phyloP scores from a whole-genome alignment of 2,797 vertebrate genomes.

The Acropternis orthonyx region DNA sequence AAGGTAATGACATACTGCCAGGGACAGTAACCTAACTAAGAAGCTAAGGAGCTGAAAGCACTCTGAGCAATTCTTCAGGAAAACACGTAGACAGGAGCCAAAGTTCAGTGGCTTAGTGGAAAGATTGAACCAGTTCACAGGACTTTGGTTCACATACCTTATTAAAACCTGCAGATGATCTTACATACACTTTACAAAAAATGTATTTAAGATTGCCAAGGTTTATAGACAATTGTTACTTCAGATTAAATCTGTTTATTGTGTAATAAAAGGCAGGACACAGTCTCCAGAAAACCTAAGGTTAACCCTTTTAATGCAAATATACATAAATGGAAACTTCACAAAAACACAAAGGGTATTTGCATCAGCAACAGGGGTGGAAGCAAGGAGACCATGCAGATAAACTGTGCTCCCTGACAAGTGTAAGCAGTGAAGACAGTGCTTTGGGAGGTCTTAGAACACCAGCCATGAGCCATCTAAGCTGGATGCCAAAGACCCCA shows the following conservation, averaged over 20 bases:
- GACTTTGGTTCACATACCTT: neutral
- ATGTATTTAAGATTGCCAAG: neutral
- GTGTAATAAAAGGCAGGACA: neutral
- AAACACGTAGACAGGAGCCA: neutral
- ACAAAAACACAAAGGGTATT: neutral
- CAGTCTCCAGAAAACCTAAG: neutral
- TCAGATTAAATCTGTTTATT: neutral
- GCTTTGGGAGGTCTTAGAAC: neutral
- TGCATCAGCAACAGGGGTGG: neutral
- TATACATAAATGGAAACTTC: neutral
- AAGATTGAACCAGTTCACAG: neutral
- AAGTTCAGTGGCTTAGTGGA: neutral
- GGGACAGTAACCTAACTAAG: neutral
- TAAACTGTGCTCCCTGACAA: rapidly evolving
- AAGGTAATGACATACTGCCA: neutral
- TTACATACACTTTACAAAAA: neutral
- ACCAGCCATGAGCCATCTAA: neutral
- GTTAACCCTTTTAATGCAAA: neutral
- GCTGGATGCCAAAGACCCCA: rapidly evolving
- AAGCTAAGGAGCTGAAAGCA: neutral
- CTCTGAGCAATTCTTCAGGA: neutral
- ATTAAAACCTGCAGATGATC: neutral
- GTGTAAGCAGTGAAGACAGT: neutral
- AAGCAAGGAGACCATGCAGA: neutral
- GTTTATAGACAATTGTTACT: neutral